phyloP scores from a whole-genome alignment of 1,140 invertebrate genomes.

The Drosophila trapezifrons region DNA sequence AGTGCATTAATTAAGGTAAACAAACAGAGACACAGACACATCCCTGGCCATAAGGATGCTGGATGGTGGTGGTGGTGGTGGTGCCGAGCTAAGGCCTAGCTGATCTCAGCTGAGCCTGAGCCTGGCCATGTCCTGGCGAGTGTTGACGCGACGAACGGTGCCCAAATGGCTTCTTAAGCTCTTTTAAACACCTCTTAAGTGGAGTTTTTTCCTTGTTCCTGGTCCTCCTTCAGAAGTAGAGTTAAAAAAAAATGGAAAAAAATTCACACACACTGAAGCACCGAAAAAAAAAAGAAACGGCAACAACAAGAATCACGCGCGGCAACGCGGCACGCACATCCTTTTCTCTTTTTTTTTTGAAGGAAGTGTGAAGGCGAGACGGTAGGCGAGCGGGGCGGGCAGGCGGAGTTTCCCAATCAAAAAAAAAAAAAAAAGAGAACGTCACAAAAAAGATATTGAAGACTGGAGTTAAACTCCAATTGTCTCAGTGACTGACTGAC shows the following conservation, averaged over 20 bases:
- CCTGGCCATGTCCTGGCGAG: conserved; percentile 14
- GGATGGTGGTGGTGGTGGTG: neutral
- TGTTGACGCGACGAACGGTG: conserved; percentile 22
- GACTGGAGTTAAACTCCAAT: conserved; percentile 10
- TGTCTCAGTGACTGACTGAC: conserved; percentile 6
- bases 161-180: conserved; percentile 44
- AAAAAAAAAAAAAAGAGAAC: conserved; percentile 14
- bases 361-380: conserved; percentile 3
- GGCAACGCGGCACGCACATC: conserved; percentile 49
- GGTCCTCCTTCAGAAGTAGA: conserved; percentile 6
- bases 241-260: neutral
- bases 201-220: conserved; percentile 12
- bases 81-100: neutral
- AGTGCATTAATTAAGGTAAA: conserved; percentile 81
- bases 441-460: conserved; percentile 21
- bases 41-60: no score
- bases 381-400: neutral
- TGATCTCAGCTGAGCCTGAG: conserved; percentile 13
- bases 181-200: conserved; percentile 65
- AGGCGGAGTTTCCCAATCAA: conserved; percentile 17
- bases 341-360: conserved; percentile 1
- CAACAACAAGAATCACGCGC: conserved; percentile 47
- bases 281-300: conserved; percentile 24
- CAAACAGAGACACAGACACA: conserved; percentile 55
- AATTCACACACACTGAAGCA: conserved; percentile 27